Evolutionary conservation across 2,888 invertebrate species (phyloP).

Genomic region (Cinara cedri): DNA sequence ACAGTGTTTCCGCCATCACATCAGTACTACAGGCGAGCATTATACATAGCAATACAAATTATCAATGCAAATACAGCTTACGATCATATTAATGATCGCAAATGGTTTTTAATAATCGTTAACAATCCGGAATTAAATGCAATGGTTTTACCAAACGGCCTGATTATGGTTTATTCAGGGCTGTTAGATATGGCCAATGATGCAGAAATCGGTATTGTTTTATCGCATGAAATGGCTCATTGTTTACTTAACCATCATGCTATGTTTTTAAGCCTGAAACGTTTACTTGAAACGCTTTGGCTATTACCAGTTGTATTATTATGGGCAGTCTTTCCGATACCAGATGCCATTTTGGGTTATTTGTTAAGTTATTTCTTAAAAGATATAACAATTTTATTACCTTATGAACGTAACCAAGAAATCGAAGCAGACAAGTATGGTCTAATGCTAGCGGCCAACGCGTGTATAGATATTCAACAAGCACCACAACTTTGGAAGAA

Average conservation of each 20-base stretch:
- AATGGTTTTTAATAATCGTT: constrained; percentile 42
- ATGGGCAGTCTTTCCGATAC: constrained; percentile 37
- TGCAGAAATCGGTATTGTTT: constrained; percentile 34
- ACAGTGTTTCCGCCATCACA: constrained; percentile 1
- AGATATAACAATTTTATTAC: constrained; percentile 23
- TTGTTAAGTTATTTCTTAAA: constrained; percentile 40
- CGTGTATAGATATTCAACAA: constrained; percentile 41
- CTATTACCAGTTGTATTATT: neutral
- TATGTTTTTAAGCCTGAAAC: constrained; percentile 18
- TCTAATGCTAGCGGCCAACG: constrained; percentile 42
- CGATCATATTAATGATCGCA: constrained; percentile 17
- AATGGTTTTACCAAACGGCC: constrained; percentile 48
- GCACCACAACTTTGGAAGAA: constrained; percentile 33
- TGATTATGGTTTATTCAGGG: constrained; percentile 43
- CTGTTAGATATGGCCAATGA: constrained; percentile 5
- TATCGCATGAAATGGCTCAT: constrained; percentile 41
- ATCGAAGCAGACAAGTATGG: constrained; percentile 48
- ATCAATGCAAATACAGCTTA: constrained; percentile 38
- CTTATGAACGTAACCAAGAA: constrained; percentile 48
- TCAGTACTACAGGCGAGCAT: constrained; percentile 24
- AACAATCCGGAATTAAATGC: constrained; percentile 40
- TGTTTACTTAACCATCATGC: constrained; percentile 46
- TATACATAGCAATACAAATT: constrained; percentile 17
- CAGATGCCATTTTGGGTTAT: constrained; percentile 41
- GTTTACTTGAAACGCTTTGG: constrained; percentile 35